Evolutionary conservation across 2,113 vertebrate genomes (phyloP), one percentile per base, ranked within the genome.

Genomic region (Rhegmatorhina hoffmannsi): DNA sequence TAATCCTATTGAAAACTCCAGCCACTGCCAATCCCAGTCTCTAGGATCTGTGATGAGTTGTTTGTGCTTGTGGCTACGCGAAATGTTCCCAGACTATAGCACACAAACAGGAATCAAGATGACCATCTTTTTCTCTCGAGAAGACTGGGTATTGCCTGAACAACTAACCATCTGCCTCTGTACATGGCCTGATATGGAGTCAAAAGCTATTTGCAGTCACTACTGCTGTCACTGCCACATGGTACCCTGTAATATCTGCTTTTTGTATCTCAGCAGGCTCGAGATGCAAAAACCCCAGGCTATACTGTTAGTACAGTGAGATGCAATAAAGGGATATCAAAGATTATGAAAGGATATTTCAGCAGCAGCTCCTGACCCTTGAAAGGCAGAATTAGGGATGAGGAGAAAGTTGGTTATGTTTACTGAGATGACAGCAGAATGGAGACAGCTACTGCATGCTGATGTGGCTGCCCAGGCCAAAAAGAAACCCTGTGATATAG

Each of bases 111-210:
- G 15, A 82, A 68, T 60, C 17, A 38, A 46, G 49, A 82, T 49
- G 62, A 81, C 52, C 68, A 67, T 44, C 55, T 58, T 67, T 53
- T 80, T 62, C 83, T 81, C 79, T 66, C 0, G 12, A 70, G 50
- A 83, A 93, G 62, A 25, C 43, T 34, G 43, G 55, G 19, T 34
- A 55, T 26, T 90, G 82, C 50, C 76, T 67, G 58, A 94, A 67
- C 50, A 86, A 38, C 68, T 20, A 77, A 72, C 68, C 86, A 86
- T 89, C 88, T 96, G 83, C 68, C 50, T 88, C 90, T 63, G 23
- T 50, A 76, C 23, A 9, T 26, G 70, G 46, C 63, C 85, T 88
- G 75, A 86, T 20, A 72, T 0, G 1, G 43, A 95, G 29, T 62
- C 26, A 70, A 86, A 84, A 89, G 50, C 83, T 86, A 74, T 90